phyloP scores from a whole-genome alignment of 2,113 vertebrate genomes.

The Anoplopoma fimbria region DNA sequence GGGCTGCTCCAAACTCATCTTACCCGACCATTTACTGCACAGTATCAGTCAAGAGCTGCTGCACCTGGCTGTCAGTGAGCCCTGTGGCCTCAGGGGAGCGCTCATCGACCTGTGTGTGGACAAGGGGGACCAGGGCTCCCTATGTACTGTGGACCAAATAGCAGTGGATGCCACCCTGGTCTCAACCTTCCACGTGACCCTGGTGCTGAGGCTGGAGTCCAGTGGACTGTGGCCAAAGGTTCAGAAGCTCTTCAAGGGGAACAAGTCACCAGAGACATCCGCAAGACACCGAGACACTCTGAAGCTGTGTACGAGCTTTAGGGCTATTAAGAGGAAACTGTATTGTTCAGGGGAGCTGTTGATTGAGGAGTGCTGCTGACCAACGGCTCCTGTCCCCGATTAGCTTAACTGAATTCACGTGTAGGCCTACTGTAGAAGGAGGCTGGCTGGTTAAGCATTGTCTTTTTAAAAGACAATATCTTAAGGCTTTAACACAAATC shows the following conservation, averaged over 20 bases:
- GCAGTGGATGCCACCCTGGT: constrained; percentile 89
- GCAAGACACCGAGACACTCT: constrained; percentile 72
- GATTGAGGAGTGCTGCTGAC: constrained; percentile 90
- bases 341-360: constrained; percentile 93
- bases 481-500: background rate
- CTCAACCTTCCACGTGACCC: constrained; percentile 93
- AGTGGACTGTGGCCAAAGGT: constrained; percentile 92
- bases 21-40: constrained; percentile 85
- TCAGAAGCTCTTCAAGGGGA: constrained; percentile 87
- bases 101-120: constrained; percentile 93
- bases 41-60: constrained; percentile 90
- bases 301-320: constrained; percentile 89
- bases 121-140: constrained; percentile 79
- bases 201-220: constrained; percentile 90
- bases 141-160: constrained; percentile 88
- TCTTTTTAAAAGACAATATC: background rate
- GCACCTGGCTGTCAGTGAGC: constrained; percentile 90
- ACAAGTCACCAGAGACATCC: constrained; percentile 77
- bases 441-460: background rate
- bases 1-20: constrained; percentile 86
- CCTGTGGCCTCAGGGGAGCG: constrained; percentile 94
- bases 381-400: background rate
- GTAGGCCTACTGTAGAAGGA: background rate
- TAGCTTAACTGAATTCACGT: constrained; percentile 11
- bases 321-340: constrained; percentile 93